Percentiles rank a stretch among this genome's conserved stretches.
Evolutionary conservation across 2,113 vertebrate genomes (phyloP).

Genomic region (Pelecanus crispus): DNA sequence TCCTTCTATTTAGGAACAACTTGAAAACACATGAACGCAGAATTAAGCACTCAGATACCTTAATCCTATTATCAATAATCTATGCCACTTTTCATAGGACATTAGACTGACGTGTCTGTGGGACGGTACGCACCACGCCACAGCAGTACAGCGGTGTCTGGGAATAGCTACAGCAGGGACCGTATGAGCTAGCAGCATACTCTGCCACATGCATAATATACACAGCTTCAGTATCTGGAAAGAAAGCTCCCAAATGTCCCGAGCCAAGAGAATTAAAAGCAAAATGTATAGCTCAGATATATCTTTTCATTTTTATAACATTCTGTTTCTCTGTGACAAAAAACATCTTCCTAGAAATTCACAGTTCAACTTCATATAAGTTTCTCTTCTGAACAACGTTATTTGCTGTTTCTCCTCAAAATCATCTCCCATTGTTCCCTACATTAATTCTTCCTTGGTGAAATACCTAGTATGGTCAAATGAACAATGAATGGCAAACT

Average conservation of each 20-base stretch:
- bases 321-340: neutral
- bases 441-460: neutral
- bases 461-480: constrained; percentile 33
- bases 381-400: neutral
- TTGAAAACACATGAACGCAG: neutral
- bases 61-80: neutral
- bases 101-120: neutral
- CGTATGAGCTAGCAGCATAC: neutral
- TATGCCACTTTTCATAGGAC: neutral
- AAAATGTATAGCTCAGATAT: neutral
- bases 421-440: neutral
- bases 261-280: neutral
- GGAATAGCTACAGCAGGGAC: neutral
- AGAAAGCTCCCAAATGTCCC: neutral
- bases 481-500: neutral
- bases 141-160: neutral
- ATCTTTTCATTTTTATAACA: neutral
- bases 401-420: neutral
- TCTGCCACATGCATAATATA: neutral
- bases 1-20: constrained; percentile 5
- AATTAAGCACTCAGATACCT: neutral
- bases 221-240: neutral
- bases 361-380: neutral
- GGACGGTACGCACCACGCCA: neutral
- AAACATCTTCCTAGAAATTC: neutral